Evolutionary conservation across 1,140 invertebrate species (phyloP).

Genomic region (Chironomus striatipennis): DNA sequence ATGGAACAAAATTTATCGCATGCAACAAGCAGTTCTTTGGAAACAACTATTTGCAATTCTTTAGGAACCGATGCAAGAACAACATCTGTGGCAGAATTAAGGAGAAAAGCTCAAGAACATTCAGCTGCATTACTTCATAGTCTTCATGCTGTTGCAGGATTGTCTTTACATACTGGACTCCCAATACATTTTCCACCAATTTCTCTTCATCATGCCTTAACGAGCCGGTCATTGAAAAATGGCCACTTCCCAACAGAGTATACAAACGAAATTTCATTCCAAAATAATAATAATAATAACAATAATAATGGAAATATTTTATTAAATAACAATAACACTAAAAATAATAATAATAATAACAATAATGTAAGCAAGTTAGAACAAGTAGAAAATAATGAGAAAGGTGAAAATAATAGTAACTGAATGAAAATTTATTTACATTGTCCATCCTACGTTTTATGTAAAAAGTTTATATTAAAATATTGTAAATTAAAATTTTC

Average conservation of each 20-base stretch:
- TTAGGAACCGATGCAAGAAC: conserved; percentile 49
- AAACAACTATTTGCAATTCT: not conserved
- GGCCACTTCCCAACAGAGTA: not conserved
- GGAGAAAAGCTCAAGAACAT: conserved; percentile 84
- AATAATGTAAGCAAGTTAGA: not conserved
- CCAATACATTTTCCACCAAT: conserved; percentile 46
- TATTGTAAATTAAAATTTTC: too few relatives aligned
- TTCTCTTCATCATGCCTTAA: conserved; percentile 36
- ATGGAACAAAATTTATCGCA: conserved; percentile 30
- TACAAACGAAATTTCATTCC: conserved; percentile 28
- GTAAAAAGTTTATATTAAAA: not conserved
- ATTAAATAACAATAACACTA: not conserved
- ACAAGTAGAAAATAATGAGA: not conserved
- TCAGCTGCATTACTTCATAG: conserved; percentile 73
- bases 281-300: conserved; percentile 21
- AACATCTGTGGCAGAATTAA: conserved; percentile 76
- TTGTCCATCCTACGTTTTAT: too few relatives aligned
- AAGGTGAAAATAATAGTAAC: not conserved
- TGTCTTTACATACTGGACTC: conserved; percentile 34
- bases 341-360: not conserved
- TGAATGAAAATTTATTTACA: too few relatives aligned
- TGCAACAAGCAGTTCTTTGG: conserved; percentile 24
- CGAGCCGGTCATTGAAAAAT: conserved; percentile 18
- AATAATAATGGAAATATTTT: not conserved
- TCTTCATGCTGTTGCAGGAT: conserved; percentile 48